Evolutionary conservation across 2,113 vertebrate species (phyloP).

Genomic region (Chaenocephalus aceratus): DNA sequence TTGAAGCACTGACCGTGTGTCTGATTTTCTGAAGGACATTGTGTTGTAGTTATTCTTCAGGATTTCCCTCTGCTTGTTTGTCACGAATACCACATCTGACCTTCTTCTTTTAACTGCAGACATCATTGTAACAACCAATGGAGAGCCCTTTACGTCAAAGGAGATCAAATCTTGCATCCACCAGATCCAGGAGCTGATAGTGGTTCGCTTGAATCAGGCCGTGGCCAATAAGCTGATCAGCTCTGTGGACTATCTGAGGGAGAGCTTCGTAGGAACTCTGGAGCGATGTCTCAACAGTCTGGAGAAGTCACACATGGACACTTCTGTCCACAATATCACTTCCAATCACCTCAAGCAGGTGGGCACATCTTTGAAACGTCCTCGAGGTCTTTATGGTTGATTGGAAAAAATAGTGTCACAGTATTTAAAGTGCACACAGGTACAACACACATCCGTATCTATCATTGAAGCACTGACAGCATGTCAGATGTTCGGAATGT

Average conservation of each 20-base stretch:
- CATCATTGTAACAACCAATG: slow-evolving; percentile 91
- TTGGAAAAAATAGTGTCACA: too few species aligned
- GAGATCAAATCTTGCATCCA: slow-evolving; percentile 96
- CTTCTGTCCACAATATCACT: slow-evolving; percentile 86
- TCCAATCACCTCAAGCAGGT: slow-evolving; percentile 99
- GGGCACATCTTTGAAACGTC: neutral
- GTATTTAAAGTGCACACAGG: too few species aligned
- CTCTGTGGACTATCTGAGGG: slow-evolving; percentile 95
- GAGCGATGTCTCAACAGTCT: slow-evolving; percentile 95
- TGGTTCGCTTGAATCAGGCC: slow-evolving; percentile 92
- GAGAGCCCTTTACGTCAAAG: slow-evolving; percentile 92
- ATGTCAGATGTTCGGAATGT: too few species aligned
- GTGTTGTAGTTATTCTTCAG: too few species aligned
- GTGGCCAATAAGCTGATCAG: slow-evolving; percentile 97
- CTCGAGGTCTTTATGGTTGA: too few species aligned
- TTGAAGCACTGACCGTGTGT: too few species aligned
- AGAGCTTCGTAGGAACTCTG: slow-evolving; percentile 97
- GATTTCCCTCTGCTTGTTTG: neutral
- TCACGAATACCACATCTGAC: neutral
- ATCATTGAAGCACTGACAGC: too few species aligned
- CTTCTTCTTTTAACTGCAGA: slow-evolving; percentile 79
- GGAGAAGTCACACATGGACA: slow-evolving; percentile 90
- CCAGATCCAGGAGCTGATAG: slow-evolving; percentile 97
- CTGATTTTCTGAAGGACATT: too few species aligned
- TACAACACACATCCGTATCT: too few species aligned